These are phyloP conservation scores for Prietella phreatophila DNA, from an alignment of 2,113 vertebrate species.

Conservation along the genomic window DNA sequence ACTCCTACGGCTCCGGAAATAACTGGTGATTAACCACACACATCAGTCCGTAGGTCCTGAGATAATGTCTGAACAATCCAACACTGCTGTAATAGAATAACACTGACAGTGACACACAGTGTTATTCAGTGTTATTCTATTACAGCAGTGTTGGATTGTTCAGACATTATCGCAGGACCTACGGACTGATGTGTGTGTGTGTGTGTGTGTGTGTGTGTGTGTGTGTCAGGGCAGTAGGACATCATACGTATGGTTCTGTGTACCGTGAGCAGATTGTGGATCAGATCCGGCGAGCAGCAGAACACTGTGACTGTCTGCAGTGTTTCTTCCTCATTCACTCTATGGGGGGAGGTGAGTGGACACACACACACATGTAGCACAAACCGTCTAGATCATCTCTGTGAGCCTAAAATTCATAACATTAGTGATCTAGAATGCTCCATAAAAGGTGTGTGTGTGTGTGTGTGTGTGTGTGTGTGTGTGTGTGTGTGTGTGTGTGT, in stretches of 20 bases:
- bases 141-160: not conserved
- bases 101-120: no score
- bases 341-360: constrained; percentile 91
- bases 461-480: not conserved
- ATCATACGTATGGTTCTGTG: constrained; percentile 83
- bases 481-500: no score
- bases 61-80: no score
- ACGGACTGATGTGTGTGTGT: not conserved
- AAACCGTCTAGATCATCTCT: not conserved
- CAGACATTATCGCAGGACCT: not conserved
- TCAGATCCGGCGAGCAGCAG: constrained; percentile 83
- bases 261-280: constrained; percentile 87
- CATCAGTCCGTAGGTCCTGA: no score
- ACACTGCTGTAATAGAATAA: no score
- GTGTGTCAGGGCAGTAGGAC: constrained; percentile 84
- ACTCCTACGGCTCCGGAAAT: constrained; percentile 96
- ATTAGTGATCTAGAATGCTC: no score
- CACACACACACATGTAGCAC: not conserved
- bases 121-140: not conserved
- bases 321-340: constrained; percentile 96
- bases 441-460: not conserved
- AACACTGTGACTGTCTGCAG: constrained; percentile 93
- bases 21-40: constrained; percentile 84
- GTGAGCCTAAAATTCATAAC: no score
- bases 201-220: constrained; percentile 27